Base-by-base conservation (phyloP, 1,140 invertebrate genomes). In the Thereuonema tuberculata region DNA sequence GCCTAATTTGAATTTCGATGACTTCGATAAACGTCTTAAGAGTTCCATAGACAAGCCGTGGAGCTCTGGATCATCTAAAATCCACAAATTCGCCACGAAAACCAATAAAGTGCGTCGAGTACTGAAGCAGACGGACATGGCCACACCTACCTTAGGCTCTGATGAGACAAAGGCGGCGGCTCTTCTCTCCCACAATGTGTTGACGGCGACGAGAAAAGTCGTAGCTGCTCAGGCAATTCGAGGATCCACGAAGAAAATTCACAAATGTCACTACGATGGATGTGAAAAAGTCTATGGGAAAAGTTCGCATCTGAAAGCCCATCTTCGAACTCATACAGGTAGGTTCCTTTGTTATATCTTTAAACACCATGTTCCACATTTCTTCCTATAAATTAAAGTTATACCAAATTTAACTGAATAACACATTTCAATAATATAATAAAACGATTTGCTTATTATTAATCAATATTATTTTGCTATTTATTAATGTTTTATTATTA, bases 221-320 rank as follows among this genome's bases (percentile, higher is more conserved):
- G 31, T 37, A 5, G 5, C 31, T 17, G 31, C 5, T 9, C 31
- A 5, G 5, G 17, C 5, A 5, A 17, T 17, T 17, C 31, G 31
- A 50, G 20, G 26, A 26, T 17, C 37, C 12, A 17, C 58, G 12
- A 68, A 66, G 61, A 75, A 75, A 53, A 81, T 77, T 52, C 78
- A 83, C 70, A 80, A 80, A 64, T 88, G 85, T 71, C 78, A 80
- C 63, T 82, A 84, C 67, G 74, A 77, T 3, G 82, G 82, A 12
- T 88, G 85, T 71, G 77, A 80, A 57, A 87, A 87, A 71, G 81
- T 84, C 48, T 88, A 88, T 71, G 84, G 84, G 20, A 88, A 88
- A 71, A 86, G 84, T 54, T 86, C 84, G 1, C 85, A 88, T 71
- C 73, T 88, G 9, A 85, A 86, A 67, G 85, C 85, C 1, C 85